A percentile compares a stretch with the other conserved stretches of the same genome.
phyloP scores from a whole-genome alignment of 2,113 vertebrate genomes.

The Orientallactaga bullata region DNA sequence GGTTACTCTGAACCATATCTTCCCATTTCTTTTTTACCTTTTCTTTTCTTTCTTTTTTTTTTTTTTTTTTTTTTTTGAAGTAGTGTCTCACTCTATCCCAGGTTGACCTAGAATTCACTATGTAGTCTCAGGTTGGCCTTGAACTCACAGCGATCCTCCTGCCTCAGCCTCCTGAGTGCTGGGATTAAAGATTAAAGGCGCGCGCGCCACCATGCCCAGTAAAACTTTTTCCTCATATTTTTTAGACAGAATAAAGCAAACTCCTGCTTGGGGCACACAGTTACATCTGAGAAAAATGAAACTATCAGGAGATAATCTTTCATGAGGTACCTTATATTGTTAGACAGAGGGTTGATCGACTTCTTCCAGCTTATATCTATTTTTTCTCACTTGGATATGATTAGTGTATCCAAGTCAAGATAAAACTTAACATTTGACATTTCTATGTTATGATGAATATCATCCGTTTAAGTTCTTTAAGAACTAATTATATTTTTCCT shows the following conservation, averaged over 20 bases:
- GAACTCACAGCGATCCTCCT: no score
- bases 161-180: no score
- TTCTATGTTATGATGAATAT: neutral
- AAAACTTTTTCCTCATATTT: neutral
- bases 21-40: neutral
- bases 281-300: slow-evolving; percentile 38
- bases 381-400: neutral
- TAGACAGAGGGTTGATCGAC: neutral
- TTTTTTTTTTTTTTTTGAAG: neutral
- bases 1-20: neutral
- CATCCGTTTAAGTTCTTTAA: slow-evolving; percentile 56
- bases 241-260: slow-evolving; percentile 30
- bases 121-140: no score
- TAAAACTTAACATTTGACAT: slow-evolving; percentile 49
- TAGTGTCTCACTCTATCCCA: no score
- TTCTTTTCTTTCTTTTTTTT: neutral
- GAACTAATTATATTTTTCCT: slow-evolving; percentile 61
- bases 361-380: neutral
- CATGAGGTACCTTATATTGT: neutral
- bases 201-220: no score
- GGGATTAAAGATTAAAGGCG: no score
- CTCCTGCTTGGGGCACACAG: neutral
- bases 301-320: slow-evolving; percentile 24
- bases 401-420: slow-evolving; percentile 32
- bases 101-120: no score